Evolutionary conservation across 37 sponge, comb jelly and placozoan genomes (phyloP).

Genomic region (Bolinopsis microptera): DNA sequence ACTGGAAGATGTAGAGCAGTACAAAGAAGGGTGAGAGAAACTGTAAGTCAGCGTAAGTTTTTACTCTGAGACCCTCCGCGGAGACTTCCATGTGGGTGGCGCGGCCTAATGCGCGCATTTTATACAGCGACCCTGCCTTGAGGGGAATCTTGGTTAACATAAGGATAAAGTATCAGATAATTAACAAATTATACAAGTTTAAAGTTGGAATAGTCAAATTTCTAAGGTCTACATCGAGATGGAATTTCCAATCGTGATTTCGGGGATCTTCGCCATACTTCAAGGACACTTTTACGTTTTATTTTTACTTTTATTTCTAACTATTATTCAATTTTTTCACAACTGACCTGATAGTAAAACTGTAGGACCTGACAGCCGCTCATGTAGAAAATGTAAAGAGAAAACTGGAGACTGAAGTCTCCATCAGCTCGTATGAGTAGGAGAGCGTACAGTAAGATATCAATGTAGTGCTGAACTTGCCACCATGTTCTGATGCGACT

Average conservation of each 20-base stretch:
- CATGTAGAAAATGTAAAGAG: constrained; percentile 59
- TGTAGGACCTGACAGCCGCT: constrained; percentile 45
- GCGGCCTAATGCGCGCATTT: constrained; percentile 12
- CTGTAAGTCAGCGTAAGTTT: constrained; percentile 1
- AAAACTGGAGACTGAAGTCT: constrained; percentile 17
- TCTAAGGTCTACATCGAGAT: too few relatives aligned
- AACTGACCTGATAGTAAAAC: constrained; percentile 44
- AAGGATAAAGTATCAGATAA: too few relatives aligned
- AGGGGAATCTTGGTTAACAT: neutral
- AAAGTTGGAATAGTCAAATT: too few relatives aligned
- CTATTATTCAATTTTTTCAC: too few relatives aligned
- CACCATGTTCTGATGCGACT: constrained; percentile 38
- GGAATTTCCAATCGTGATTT: too few relatives aligned
- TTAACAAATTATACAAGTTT: too few relatives aligned
- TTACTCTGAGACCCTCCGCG: constrained; percentile 23
- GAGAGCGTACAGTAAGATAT: constrained; percentile 2
- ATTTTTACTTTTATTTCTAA: too few relatives aligned
- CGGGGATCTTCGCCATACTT: too few relatives aligned
- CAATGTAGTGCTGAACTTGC: constrained; percentile 44
- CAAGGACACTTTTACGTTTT: too few relatives aligned
- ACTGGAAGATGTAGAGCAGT: constrained; percentile 44
- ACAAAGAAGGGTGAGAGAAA: constrained; percentile 28
- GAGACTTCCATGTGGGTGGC: constrained; percentile 34
- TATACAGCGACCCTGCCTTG: constrained; percentile 36
- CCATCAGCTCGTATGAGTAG: constrained; percentile 20